A percentile compares a stretch with the other conserved stretches of the same genome.
Conservation (phyloP, 2,888 invertebrate genomes). For the Sarcophaga caerulescens region DNA sequence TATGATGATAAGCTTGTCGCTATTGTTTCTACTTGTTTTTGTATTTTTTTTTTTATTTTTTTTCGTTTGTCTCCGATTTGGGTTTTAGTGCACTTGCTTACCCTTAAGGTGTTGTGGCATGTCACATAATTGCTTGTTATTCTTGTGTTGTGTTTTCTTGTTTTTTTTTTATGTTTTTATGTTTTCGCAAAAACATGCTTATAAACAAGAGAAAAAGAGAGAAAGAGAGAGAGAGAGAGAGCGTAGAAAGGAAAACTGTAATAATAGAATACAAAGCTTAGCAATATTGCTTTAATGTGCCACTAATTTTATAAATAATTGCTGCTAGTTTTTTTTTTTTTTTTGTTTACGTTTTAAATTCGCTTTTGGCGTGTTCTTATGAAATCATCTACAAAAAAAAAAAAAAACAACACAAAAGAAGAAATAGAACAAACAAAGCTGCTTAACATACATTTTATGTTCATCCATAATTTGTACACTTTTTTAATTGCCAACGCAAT, state of each 20-base stretch:
- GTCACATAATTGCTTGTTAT: slow-evolving; percentile 55
- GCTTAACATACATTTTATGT: slow-evolving; percentile 19
- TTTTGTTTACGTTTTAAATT: slow-evolving; percentile 46
- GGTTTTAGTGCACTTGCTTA: slow-evolving; percentile 52
- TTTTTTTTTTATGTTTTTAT: too few species aligned
- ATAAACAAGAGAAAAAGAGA: too few species aligned
- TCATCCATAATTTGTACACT: slow-evolving; percentile 1
- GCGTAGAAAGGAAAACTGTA: too few species aligned
- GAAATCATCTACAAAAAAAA: background rate
- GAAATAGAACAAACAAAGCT: background rate
- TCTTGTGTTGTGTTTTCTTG: too few species aligned
- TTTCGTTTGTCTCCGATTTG: slow-evolving; percentile 21
- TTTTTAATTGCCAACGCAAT: slow-evolving; percentile 24
- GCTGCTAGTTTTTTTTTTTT: background rate
- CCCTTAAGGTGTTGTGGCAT: slow-evolving; percentile 62
- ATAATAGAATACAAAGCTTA: background rate
- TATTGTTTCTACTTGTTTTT: slow-evolving; percentile 13
- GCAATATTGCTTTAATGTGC: slow-evolving; percentile 31
- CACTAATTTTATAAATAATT: slow-evolving; percentile 45
- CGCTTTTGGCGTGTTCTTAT: slow-evolving; percentile 45
- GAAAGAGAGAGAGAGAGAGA: too few species aligned
- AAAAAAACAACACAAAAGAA: background rate
- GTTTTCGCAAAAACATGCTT: too few species aligned
- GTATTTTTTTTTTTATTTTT: slow-evolving; percentile 37
- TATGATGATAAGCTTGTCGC: slow-evolving; percentile 30